A percentile compares a stretch with the other conserved stretches of the same genome.
phyloP scores from a whole-genome alignment of 2,888 invertebrate genomes.

The Cheilosia grossa region DNA sequence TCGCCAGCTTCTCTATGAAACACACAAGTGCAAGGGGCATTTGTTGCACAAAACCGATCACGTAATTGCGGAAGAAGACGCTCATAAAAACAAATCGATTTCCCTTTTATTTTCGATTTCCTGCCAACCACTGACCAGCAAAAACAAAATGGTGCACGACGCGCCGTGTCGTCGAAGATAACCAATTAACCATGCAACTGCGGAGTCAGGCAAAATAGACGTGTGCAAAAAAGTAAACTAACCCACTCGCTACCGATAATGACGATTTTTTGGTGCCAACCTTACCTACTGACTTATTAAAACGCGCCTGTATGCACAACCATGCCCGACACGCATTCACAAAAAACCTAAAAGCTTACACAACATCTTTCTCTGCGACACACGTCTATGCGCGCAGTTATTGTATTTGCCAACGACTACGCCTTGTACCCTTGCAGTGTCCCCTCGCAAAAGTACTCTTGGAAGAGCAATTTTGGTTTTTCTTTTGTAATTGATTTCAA shows the following conservation, averaged over 20 bases:
- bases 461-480: neutral
- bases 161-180: constrained; percentile 4
- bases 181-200: constrained; percentile 62
- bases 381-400: neutral
- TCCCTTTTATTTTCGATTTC: constrained; percentile 65
- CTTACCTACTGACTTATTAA: constrained; percentile 62
- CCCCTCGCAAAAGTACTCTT: constrained; percentile 31
- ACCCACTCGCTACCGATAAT: constrained; percentile 24
- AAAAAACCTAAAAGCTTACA: constrained; percentile 25
- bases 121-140: constrained; percentile 31
- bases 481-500: neutral
- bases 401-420: constrained; percentile 35
- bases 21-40: neutral
- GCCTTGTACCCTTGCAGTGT: constrained; percentile 25
- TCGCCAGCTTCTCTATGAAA: neutral
- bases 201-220: constrained; percentile 34
- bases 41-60: constrained; percentile 12
- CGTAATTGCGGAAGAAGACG: constrained; percentile 65
- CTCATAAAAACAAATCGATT: constrained; percentile 52
- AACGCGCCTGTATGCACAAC: constrained; percentile 48
- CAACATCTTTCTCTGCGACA: constrained; percentile 22
- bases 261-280: constrained; percentile 34
- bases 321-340: constrained; percentile 36
- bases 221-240: constrained; percentile 21
- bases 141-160: constrained; percentile 3